Evolutionary conservation across 2,888 invertebrate genomes (phyloP), one percentile per base, ranked within the genome.

Genomic region (Cephus spinipes): DNA sequence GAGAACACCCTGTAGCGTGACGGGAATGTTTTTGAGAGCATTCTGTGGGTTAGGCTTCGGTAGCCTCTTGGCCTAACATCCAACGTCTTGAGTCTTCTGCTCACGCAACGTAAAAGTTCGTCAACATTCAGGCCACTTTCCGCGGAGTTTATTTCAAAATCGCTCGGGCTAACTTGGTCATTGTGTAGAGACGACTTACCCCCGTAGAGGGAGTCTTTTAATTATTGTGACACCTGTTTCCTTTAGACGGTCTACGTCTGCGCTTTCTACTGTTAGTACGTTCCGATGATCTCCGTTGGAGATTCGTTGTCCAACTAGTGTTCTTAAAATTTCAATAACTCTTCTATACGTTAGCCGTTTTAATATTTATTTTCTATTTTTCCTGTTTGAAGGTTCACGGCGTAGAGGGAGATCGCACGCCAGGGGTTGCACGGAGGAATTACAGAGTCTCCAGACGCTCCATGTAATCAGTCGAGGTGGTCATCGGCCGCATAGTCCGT

Each of bases 351-450:
- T 2, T 23, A 9, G 1, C 0, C 12, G 3, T 71, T 71, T 71
- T 15, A 15, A 71, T 15, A 15, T 31, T 71, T 23, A 31, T 31
- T 15, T 32, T 30, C 0, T 31, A 1, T 23, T 23, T 9, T 55
- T 55, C 1, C 55, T 9, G 23, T 33, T 83, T 79, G 15, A 82
- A 91, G 91, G 90, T 83, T 88, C 90, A 30, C 86, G 91, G 35
- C 84, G 91, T 75, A 84, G 91, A 79, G 91, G 91, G 30, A 85
- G 91, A 83, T 91, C 91, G 12, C 90, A 91, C 82, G 90, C 90
- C 68, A 86, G 91, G 71, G 85, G 81, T 73, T 91, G 89, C 82
- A 85, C 84, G 33, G 91, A 91, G 79, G 90, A 91, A n/a, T 81
- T 90, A 32, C 88, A 89, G 77, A 84, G 86, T 79, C 84, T 90